Percentiles rank a stretch among this genome's conserved stretches.
Evolutionary conservation across 2,113 vertebrate species (phyloP).

Genomic region (Otus sunia): DNA sequence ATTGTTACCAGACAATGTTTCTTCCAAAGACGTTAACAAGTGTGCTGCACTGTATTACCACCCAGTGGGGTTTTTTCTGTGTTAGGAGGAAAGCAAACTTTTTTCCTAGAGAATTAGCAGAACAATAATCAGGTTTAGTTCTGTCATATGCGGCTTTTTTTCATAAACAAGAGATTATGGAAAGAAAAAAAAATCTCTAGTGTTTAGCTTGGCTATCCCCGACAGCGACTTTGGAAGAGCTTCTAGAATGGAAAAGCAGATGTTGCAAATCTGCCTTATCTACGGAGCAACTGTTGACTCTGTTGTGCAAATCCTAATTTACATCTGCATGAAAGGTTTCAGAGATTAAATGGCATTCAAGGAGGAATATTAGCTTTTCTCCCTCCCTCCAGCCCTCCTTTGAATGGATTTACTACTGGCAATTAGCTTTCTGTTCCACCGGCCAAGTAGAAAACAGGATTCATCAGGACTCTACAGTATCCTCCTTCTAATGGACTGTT

Average conservation of each 20-base stretch:
- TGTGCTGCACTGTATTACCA: not conserved
- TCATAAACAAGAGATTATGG: conserved; percentile 35
- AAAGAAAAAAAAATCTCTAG: not conserved
- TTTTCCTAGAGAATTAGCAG: not conserved
- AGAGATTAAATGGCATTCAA: conserved; percentile 70
- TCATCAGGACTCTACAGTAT: conserved; percentile 60
- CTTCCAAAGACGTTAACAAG: not conserved
- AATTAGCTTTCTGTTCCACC: conserved; percentile 71
- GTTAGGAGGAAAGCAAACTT: not conserved
- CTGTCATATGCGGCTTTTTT: not conserved
- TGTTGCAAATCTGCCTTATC: conserved; percentile 72
- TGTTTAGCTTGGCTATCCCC: conserved; percentile 46
- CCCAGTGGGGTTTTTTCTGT: not conserved
- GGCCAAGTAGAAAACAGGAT: conserved; percentile 72
- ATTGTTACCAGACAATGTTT: not conserved
- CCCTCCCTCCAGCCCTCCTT: conserved; percentile 55
- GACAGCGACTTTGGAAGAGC: conserved; percentile 1
- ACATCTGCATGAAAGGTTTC: conserved; percentile 69
- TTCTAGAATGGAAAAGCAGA: conserved; percentile 66
- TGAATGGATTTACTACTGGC: conserved; percentile 68
- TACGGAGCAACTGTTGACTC: conserved; percentile 60
- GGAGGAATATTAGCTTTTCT: conserved; percentile 69
- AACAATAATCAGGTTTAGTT: conserved; percentile 34
- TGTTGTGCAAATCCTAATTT: conserved; percentile 70
- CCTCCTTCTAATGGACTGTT: conserved; percentile 63